These are phyloP conservation scores for Drosophila lowei DNA, from an alignment of 1,140 invertebrate genomes.

Conservation along the genomic window DNA sequence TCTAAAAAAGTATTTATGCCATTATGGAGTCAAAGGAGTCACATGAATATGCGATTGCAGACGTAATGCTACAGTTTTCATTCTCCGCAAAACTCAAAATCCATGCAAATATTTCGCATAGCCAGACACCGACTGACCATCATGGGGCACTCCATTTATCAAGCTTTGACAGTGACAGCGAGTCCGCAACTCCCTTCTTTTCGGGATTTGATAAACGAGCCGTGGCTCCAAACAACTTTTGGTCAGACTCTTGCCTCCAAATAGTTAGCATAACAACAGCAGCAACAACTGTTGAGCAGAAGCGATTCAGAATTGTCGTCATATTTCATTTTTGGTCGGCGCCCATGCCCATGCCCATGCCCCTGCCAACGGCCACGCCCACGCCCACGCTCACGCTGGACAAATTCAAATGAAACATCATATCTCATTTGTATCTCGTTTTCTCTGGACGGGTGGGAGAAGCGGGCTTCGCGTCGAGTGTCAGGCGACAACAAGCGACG, in stretches of 20 bases:
- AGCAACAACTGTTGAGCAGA: constrained; percentile 25
- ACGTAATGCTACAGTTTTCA: constrained; percentile 1
- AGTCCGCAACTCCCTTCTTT: constrained; percentile 30
- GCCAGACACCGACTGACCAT: constrained; percentile 8
- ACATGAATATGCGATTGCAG: constrained; percentile 6
- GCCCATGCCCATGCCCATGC: constrained; percentile 29
- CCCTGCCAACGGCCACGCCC: constrained; percentile 33
- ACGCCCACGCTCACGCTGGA: constrained; percentile 40
- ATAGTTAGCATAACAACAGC: constrained; percentile 22
- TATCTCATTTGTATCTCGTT: constrained; percentile 59
- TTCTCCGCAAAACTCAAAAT: background rate
- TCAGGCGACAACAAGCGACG: constrained; percentile 30
- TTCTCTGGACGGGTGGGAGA: constrained; percentile 9
- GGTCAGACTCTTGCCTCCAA: constrained; percentile 14
- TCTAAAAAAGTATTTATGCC: constrained; percentile 24
- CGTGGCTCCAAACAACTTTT: constrained; percentile 34
- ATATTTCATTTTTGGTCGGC: constrained; percentile 72
- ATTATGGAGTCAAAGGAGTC: constrained; percentile 19
- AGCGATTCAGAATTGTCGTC: constrained; percentile 60
- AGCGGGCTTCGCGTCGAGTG: constrained; percentile 20
- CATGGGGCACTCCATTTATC: constrained; percentile 45
- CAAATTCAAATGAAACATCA: constrained; percentile 73
- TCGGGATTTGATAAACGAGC: constrained; percentile 51
- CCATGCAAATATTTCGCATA: constrained; percentile 10
- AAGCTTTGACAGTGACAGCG: constrained; percentile 52